A percentile compares a stretch with the other conserved stretches of the same genome.
These are phyloP conservation scores for Bacillus rossius DNA, from an alignment of 1,140 invertebrate species.

Conservation along the genomic window DNA sequence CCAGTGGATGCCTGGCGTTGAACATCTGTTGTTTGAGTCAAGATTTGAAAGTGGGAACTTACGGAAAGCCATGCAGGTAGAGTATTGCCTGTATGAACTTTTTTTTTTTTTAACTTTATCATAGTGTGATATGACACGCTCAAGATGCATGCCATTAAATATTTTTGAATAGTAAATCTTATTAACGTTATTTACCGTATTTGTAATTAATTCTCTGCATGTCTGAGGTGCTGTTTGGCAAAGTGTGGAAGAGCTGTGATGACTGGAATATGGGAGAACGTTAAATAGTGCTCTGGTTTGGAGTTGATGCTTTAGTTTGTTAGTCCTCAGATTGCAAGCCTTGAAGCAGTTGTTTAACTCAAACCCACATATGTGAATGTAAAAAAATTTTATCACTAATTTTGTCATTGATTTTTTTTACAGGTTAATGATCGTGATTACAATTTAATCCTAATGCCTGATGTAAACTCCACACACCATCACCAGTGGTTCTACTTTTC, in stretches of 20 bases:
- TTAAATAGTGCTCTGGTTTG: no score
- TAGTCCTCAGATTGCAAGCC: no score
- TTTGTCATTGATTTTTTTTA: constrained; percentile 20
- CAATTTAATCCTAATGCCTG: constrained; percentile 79
- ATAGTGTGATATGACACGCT: neutral
- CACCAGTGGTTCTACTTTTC: constrained; percentile 95
- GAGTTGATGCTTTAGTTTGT: no score
- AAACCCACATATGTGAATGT: no score
- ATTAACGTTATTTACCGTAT: no score
- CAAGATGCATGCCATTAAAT: neutral
- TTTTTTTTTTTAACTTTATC: neutral
- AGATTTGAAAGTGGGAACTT: constrained; percentile 90
- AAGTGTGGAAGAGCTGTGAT: no score
- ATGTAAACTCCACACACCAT: constrained; percentile 74
- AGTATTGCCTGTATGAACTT: neutral
- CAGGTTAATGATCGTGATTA: constrained; percentile 72
- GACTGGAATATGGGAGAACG: no score
- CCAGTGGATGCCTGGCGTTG: no score
- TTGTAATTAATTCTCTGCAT: no score
- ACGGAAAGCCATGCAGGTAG: constrained; percentile 78
- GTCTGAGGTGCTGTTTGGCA: no score
- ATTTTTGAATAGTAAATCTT: neutral
- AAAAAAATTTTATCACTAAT: neutral
- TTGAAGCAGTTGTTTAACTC: no score
- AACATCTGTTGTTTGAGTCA: constrained; percentile 70